These are phyloP conservation scores for Proisotoma minuta DNA, from an alignment of 2,888 invertebrate species.

Conservation along the genomic window DNA sequence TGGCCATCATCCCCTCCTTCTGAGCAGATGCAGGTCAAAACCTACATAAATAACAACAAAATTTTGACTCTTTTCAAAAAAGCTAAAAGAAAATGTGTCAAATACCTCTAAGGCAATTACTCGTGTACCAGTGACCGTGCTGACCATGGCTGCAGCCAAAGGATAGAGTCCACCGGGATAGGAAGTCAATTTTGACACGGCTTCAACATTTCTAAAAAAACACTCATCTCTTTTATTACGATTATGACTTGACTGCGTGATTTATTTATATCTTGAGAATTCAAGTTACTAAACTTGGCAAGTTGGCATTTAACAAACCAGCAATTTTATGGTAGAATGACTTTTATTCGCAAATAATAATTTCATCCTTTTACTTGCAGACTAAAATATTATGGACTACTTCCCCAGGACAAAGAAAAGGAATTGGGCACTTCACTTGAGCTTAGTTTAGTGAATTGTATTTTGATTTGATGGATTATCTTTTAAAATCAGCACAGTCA, in stretches of 20 bases:
- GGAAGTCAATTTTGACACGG: constrained; percentile 68
- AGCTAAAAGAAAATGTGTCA: constrained; percentile 1
- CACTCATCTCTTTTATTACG: neutral
- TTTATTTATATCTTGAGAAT: neutral
- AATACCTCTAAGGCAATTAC: constrained; percentile 77
- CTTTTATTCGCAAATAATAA: neutral
- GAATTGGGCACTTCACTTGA: neutral
- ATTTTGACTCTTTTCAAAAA: neutral
- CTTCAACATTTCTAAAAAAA: constrained; percentile 55
- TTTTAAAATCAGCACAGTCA: too few relatives aligned
- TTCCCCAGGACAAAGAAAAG: constrained; percentile 10
- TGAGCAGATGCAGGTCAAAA: constrained; percentile 75
- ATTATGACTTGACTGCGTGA: neutral
- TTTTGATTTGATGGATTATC: too few relatives aligned
- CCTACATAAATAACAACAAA: constrained; percentile 53
- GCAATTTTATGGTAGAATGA: constrained; percentile 4
- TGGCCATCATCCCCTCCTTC: constrained; percentile 67
- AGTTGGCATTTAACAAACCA: neutral
- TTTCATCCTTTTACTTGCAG: neutral
- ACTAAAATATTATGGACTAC: neutral
- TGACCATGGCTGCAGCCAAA: constrained; percentile 79
- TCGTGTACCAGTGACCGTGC: constrained; percentile 77
- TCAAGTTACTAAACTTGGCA: neutral
- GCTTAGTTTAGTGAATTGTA: too few relatives aligned
- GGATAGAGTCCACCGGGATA: constrained; percentile 79